phyloP scores from a whole-genome alignment of 2,113 vertebrate species.

The Grantiella picta region DNA sequence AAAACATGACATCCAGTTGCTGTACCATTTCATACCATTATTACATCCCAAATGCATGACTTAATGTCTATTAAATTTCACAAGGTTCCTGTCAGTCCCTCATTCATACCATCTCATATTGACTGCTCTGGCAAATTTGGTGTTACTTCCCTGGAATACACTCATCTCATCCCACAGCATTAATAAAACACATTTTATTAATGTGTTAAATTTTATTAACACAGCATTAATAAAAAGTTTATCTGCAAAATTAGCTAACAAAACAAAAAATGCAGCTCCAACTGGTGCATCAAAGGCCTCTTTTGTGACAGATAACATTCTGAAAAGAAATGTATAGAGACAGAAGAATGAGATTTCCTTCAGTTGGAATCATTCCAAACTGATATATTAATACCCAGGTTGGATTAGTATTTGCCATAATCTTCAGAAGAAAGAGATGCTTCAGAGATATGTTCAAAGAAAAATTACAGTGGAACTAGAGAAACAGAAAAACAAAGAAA shows the following conservation, averaged over 20 bases:
- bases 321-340: slow-evolving; percentile 8
- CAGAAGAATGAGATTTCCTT: slow-evolving; percentile 33
- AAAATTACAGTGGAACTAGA: slow-evolving; percentile 7
- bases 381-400: slow-evolving; percentile 33
- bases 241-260: slow-evolving; percentile 33
- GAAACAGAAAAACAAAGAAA: slow-evolving; percentile 39
- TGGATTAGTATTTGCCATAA: background rate
- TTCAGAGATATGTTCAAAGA: slow-evolving; percentile 25
- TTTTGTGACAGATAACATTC: slow-evolving; percentile 23
- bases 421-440: slow-evolving; percentile 46
- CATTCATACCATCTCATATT: background rate
- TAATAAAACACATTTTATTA: background rate
- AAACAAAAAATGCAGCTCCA: slow-evolving; percentile 33
- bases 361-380: slow-evolving; percentile 36
- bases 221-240: background rate
- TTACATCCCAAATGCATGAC: background rate
- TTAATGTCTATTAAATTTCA: background rate
- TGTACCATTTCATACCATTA: background rate
- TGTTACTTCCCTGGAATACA: background rate
- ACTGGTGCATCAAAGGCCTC: slow-evolving; percentile 2
- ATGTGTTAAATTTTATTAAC: no score
- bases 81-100: background rate
- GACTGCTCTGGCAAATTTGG: background rate
- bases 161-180: background rate
- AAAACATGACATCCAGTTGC: background rate